phyloP scores from a whole-genome alignment of 2,797 vertebrate genomes.

The Tinamus major region DNA sequence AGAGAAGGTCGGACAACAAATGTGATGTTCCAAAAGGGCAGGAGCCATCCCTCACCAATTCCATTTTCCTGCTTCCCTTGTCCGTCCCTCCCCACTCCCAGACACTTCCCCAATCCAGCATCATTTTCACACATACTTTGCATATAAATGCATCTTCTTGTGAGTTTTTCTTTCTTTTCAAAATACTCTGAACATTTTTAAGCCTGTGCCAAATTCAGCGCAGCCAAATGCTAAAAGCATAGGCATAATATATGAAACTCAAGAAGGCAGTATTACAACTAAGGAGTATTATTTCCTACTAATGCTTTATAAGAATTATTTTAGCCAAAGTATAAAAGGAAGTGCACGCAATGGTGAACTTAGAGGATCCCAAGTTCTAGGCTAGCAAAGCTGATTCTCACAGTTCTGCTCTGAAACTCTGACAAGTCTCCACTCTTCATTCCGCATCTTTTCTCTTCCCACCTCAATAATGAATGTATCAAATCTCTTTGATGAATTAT shows the following conservation, averaged over 20 bases:
- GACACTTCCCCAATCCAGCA: not conserved
- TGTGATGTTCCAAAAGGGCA: not conserved
- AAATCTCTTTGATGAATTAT: not conserved
- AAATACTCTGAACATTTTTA: not conserved
- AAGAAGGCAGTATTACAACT: not conserved
- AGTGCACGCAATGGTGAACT: accelerated
- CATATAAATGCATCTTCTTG: not conserved
- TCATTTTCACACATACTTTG: accelerated
- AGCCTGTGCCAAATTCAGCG: not conserved
- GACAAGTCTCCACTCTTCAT: not conserved
- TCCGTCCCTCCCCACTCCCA: not conserved
- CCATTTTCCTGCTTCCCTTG: not conserved
- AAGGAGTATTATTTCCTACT: not conserved
- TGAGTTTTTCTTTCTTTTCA: not conserved
- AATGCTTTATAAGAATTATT: not conserved
- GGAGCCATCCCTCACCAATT: not conserved
- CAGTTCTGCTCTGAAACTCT: not conserved
- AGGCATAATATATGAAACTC: not conserved
- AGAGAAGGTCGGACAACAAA: not conserved
- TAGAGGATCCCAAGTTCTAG: not conserved
- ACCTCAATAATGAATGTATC: constrained; percentile 19
- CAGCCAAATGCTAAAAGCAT: not conserved
- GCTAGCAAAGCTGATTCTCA: not conserved
- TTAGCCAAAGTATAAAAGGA: not conserved
- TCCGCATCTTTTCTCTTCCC: not conserved